Base-by-base conservation (phyloP, 2,888 invertebrate species). In the Orthosia cruda region DNA sequence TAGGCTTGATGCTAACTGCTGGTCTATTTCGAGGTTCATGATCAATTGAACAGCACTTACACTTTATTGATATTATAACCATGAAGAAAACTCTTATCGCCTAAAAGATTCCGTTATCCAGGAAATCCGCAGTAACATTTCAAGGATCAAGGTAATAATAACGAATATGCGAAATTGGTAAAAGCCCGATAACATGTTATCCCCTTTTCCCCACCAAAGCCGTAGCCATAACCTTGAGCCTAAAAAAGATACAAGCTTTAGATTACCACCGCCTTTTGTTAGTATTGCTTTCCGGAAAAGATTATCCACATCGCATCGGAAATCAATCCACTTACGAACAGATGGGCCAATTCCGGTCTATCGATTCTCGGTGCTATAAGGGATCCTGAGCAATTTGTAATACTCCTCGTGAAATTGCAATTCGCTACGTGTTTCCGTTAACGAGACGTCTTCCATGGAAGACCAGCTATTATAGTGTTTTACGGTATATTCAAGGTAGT, bases 391-490 rank as follows among this genome's bases (percentile, higher is more conserved):
- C 83, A 74, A 87, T 87, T 82, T 77, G 71, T 71, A 73, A 85
- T 87, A 57, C 71, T 49, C 54, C 15, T 64, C 61, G 72, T 63
- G 63, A 72, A 71, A 85, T 82, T 68, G 61, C 67, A 26, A 87
- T 87, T 87, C 77, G 85, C 55, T 79, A 64, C 87, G 76, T 77
- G 65, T 71, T 74, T 70, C 49, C 52, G 63, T 57, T 78, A 84
- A 67, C 57, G 65, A 75, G 65, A 20, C n/a, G 40, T 59, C 71
- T 66, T 40, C 54, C 45, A 50, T 58, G 55, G 57, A 57, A 63
- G 32, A n/a, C 54, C 45, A 5, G 32, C 55, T 40, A 61, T 63
- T 40, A 61, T 61, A 55, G 13, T 20, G 62, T 81, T 74, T 70
- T 52, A 67, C 26, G 68, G 18, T 63, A n/a, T 20, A 59, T 81